These are phyloP conservation scores for Gavia stellata DNA, from an alignment of 2,113 vertebrate species.

Conservation along the genomic window DNA sequence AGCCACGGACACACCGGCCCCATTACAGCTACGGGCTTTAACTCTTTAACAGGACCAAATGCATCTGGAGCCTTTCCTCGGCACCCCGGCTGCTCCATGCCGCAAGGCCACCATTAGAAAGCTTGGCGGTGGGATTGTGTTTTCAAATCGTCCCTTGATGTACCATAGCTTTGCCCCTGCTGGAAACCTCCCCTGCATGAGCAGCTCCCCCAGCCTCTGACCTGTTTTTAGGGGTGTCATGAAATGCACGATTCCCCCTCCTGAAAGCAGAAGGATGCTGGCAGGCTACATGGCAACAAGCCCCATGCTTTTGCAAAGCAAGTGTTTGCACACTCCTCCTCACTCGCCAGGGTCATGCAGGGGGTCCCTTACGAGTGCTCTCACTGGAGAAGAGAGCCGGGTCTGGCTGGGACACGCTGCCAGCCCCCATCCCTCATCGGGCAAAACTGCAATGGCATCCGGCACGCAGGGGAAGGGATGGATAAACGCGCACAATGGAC, in stretches of 20 bases:
- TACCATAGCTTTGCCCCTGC: background rate
- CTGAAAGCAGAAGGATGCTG: background rate
- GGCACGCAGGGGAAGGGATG: background rate
- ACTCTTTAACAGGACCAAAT: rapidly evolving
- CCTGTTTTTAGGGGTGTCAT: background rate
- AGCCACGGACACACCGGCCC: background rate
- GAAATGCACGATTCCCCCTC: background rate
- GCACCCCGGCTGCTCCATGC: background rate
- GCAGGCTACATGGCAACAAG: rapidly evolving
- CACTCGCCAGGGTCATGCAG: background rate
- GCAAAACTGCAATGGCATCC: background rate
- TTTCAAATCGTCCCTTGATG: rapidly evolving
- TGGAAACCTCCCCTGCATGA: background rate
- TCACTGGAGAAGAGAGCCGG: background rate
- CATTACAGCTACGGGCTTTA: rapidly evolving
- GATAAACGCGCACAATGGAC: background rate
- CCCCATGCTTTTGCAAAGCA: background rate
- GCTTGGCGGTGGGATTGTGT: background rate
- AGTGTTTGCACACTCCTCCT: background rate
- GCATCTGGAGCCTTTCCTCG: background rate
- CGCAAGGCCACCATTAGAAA: rapidly evolving
- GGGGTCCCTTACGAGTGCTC: rapidly evolving
- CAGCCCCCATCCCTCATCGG: background rate
- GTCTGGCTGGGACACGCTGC: background rate
- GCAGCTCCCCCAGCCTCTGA: background rate